phyloP scores from a whole-genome alignment of 2,113 vertebrate species.

The Lophochroa leadbeateri region DNA sequence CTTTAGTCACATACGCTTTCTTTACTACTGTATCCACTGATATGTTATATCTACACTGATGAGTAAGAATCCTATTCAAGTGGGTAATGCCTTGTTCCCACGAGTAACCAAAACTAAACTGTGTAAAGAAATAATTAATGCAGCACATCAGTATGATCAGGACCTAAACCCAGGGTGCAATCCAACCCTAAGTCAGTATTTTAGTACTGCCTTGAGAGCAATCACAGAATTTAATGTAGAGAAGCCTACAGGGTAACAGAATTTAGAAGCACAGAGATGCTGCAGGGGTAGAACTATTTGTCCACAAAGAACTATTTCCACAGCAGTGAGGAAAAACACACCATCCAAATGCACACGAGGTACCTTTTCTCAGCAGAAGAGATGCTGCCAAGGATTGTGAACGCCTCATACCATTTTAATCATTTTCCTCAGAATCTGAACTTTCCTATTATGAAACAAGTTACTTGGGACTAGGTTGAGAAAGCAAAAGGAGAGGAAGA shows the following conservation, averaged over 20 bases:
- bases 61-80: not conserved
- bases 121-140: not conserved
- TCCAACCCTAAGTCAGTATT: not conserved
- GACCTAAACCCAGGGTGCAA: not conserved
- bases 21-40: not conserved
- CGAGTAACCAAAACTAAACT: not conserved
- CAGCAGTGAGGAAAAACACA: not conserved
- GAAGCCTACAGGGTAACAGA: not conserved
- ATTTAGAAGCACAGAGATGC: not conserved
- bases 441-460: not conserved
- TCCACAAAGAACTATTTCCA: not conserved
- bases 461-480: not conserved
- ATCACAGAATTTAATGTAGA: not conserved
- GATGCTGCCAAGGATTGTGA: not conserved
- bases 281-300: not conserved
- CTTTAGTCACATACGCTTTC: not conserved
- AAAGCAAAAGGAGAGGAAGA: not conserved
- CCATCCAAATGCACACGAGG: not conserved
- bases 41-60: not conserved
- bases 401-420: not conserved
- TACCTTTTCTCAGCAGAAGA: not conserved
- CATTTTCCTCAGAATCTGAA: not conserved
- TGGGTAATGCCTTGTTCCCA: not conserved
- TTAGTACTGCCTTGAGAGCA: not conserved
- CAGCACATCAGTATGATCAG: not conserved